Base-by-base conservation (phyloP, 2,797 vertebrate species). In the Amphiprion clarkii region DNA sequence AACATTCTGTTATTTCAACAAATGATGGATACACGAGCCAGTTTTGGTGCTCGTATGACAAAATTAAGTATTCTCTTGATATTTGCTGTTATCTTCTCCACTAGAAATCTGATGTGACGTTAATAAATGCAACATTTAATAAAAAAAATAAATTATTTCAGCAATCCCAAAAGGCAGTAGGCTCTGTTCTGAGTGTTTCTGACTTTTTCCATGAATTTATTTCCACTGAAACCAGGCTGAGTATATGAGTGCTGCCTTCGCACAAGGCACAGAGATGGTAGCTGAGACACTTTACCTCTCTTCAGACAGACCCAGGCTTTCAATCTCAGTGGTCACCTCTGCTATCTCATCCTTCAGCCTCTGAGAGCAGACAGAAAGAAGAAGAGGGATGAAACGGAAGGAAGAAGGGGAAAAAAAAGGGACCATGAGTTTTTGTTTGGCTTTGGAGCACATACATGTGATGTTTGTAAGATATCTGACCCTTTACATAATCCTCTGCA, bases 291-390 rank as follows among this genome's bases (percentile, higher is more conserved):
- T 95, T 95, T 90, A 99, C 98, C 97, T 96, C 88, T 99, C 98
- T 92, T 99, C 97, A 23, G 96, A 96, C 89, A 96, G 96, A 16
- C 97, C 98, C 93, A 99, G 95, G 94, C 89, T 97, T 90, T 99
- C 98, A 42, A 99, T 99, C 92, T 99, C 98, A 92, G 91, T 96
- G 55, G 97, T 97, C 76, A 99, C 98, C 80, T 99, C 98, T 93
- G 97, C 96, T 94, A 99, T 99, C 96, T 99, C 98, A 96, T 99
- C 96, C 94, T 98, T 99, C 88, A 99, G 96, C 80, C 96, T 95
- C 98, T 99, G 84, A 78, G 77, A 83, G 67, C 53, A 85, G 65
- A 85, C 57, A 62, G 71, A 66, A 7, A 68, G 27, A 68, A 21
- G 23, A 8, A 54, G 58, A 25, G 14, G 6, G 36, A 71, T 48